Base-by-base conservation (phyloP, 2,888 invertebrate genomes). In the Sclerodermus sp. region DNA sequence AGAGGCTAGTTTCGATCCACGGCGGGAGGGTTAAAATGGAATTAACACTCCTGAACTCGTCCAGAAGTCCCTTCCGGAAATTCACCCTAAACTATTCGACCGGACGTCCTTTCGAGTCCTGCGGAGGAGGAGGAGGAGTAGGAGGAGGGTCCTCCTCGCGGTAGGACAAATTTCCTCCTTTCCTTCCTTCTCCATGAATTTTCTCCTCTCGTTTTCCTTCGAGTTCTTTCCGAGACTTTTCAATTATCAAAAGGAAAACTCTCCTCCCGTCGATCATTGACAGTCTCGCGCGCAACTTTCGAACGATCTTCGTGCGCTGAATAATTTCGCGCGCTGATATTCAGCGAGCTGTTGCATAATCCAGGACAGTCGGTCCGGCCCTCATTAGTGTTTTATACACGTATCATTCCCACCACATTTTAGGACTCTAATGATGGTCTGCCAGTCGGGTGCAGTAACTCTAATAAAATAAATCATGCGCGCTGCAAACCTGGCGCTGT, bases 1-100 rank as follows among this genome's bases (percentile, higher is more conserved):
- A 68, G 74, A 67, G 69, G 71, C 70, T 72, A 73, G 71, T 75
- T 76, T 64, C 66, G 56, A 62, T 64, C 61, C 52, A 38, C 5
- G 39, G 13, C 40, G 49, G 53, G 48, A 52, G 58, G 63, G 61
- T 68, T 71, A 67, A 67, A 73, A 72, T 70, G 69, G 70, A 70
- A 72, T 73, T 72, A 73, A 71, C 72, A 67, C 72, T 36, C 51
- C 39, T 42, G 45, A 23, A 23, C 41, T 18, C 42, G 50, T 16
- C 44, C 51, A 38, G 49, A 50, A 54, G 46, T 53, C 43, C 44
- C 47, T 37, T 1, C 34, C 49, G 45, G 37, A 37, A 44, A 47
- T 49, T 50, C 39, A 46, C 49, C 51, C 44, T 40, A 39, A 60
- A 51, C 55, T 51, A 49, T 57, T 60, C 55, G 54, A 47, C 42